Base-by-base conservation (phyloP, 2,888 invertebrate species). In the Eilema griseolum region DNA sequence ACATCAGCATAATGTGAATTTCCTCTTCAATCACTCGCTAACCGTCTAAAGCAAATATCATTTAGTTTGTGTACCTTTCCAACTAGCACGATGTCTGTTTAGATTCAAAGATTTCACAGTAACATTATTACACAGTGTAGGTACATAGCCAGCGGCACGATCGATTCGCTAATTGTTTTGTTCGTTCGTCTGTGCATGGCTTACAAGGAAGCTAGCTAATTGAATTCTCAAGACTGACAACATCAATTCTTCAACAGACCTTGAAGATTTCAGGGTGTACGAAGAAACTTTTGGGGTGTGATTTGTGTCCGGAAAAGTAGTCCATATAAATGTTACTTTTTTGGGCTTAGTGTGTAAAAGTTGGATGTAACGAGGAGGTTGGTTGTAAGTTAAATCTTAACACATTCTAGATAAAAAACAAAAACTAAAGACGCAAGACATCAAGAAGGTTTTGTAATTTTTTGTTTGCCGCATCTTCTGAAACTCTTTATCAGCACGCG, bases 21-120 rank as follows among this genome's bases (percentile, higher is more conserved):
- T 46, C 46, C 46, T 20, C 46, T 20, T 20, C 46, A 20, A 20
- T 46, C 20, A 20, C 20, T 46, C 20, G 46, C 20, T 52, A 52
- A n/a, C 52, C 20, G 10, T n/a, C n/a, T 52, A n/a, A 52, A 52
- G 52, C n/a, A 52, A 52, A 52, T 52, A 52, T 52, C 1, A 20
- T 52, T 52, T 52, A 52, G 52, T 52, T 52, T 52, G 52, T 52
- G n/a, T n/a, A 52, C 52, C n/a, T n/a, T 52, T 52, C 20, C n/a
- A 52, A 52, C 52, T 52, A 52, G n/a, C 7, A 46, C 8, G n/a
- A 2, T 52, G 52, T 52, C 8, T 52, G 52, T 52, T 59, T 59
- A 7, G 4, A 59, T 59, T 59, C 59, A 28, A 59, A 26, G 16
- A 59, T 26, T 59, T 59, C 59, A 59, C 26, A 26, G 16, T 26